These are phyloP conservation scores for Scaptomyza reducta DNA, from an alignment of 2,888 invertebrate species.

Conservation along the genomic window DNA sequence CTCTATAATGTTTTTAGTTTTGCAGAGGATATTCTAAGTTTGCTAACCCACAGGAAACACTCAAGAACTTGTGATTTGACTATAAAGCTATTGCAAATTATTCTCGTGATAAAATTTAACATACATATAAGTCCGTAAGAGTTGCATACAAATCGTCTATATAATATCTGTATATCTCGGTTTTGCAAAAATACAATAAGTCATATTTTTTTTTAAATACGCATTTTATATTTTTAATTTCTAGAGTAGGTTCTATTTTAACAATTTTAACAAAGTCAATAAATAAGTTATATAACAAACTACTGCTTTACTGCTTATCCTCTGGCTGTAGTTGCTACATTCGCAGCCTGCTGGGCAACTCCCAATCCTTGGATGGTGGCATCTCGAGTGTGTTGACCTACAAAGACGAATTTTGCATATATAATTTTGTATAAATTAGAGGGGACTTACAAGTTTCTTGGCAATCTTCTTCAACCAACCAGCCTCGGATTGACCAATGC, in stretches of 20 bases:
- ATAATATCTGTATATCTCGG: neutral
- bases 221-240: neutral
- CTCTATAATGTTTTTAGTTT: no score
- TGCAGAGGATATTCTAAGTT: no score
- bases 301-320: constrained; percentile 10
- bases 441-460: constrained; percentile 72
- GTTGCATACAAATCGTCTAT: neutral
- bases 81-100: no score
- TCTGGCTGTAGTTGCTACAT: constrained; percentile 70
- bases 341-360: constrained; percentile 73
- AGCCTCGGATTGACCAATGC: constrained; percentile 74
- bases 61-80: no score
- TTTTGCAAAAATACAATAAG: neutral
- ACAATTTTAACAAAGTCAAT: neutral
- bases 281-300: neutral
- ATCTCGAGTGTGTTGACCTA: constrained; percentile 76
- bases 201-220: neutral
- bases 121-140: no score
- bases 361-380: constrained; percentile 70
- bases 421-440: no score
- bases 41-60: no score
- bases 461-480: constrained; percentile 78
- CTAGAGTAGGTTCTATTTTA: neutral
- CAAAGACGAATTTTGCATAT: neutral
- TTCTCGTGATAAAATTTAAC: no score